These are phyloP conservation scores for Hylaeus volcanicus DNA, from an alignment of 1,140 invertebrate species.

Conservation along the genomic window DNA sequence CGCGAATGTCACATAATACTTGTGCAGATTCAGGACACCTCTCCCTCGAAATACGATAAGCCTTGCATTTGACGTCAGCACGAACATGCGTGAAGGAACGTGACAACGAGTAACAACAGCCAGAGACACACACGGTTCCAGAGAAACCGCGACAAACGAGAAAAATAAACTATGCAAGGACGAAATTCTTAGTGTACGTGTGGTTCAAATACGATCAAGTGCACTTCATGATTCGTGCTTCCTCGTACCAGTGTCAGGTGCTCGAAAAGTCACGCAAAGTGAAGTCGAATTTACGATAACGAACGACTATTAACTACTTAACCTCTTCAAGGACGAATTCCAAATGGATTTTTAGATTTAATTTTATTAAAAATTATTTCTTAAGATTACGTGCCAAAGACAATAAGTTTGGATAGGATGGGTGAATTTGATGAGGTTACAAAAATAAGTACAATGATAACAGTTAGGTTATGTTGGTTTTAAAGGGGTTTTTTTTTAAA, in stretches of 20 bases:
- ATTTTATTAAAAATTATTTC: no score
- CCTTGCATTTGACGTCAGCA: constrained; percentile 27
- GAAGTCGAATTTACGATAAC: background rate
- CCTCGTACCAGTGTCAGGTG: no score
- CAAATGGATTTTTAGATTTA: no score
- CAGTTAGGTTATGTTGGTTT: no score
- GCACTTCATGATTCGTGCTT: background rate
- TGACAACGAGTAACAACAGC: constrained; percentile 5
- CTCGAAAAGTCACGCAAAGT: background rate
- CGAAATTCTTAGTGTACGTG: background rate
- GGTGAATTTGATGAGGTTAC: no score
- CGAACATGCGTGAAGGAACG: constrained; percentile 26
- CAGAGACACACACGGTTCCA: background rate
- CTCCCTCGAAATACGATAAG: constrained; percentile 43
- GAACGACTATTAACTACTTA: background rate
- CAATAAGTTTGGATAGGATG: no score
- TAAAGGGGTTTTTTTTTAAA: no score
- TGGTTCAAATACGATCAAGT: background rate
- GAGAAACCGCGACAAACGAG: background rate
- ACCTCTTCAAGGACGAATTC: no score
- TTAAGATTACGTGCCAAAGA: no score
- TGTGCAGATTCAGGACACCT: constrained; percentile 37
- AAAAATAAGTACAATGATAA: no score
- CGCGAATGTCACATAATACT: constrained; percentile 20
- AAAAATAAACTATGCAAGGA: constrained; percentile 12